Evolutionary conservation across 2,113 vertebrate species (phyloP).

Genomic region (Lamprotornis superbus): DNA sequence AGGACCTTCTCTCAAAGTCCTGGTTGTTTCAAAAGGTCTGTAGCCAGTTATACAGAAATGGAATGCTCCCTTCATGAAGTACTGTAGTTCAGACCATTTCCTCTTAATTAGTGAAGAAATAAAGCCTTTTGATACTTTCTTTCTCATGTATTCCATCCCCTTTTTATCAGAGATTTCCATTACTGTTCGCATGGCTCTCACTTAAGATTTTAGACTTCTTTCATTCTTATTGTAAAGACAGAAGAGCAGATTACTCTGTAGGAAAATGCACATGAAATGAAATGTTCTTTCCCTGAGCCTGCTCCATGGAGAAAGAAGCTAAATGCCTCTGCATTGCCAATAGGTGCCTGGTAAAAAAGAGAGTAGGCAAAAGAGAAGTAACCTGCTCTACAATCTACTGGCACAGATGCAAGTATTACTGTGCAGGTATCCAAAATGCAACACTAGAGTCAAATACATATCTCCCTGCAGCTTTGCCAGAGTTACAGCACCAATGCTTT

Average conservation of each 20-base stretch:
- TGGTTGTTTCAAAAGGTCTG: not conserved
- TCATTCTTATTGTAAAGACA: not conserved
- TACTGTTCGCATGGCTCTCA: not conserved
- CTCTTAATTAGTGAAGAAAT: not conserved
- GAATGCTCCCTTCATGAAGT: not conserved
- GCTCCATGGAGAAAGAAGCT: not conserved
- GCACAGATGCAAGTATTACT: not conserved
- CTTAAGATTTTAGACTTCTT: not conserved
- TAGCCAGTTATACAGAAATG: not conserved
- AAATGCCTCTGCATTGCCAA: not conserved
- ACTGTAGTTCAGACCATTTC: not conserved
- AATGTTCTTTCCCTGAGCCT: not conserved
- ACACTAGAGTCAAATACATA: not conserved
- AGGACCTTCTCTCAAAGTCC: not conserved
- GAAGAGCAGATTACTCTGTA: not conserved
- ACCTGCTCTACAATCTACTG: not conserved
- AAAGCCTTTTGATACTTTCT: not conserved
- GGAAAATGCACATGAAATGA: not conserved
- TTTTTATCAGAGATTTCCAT: not conserved
- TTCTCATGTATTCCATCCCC: not conserved
- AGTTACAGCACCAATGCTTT: not conserved
- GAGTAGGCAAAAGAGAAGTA: not conserved
- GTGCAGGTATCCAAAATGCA: not conserved
- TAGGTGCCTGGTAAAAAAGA: not conserved
- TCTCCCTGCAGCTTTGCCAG: not conserved